phyloP scores from a whole-genome alignment of 2,888 invertebrate genomes.

The Cryptocephalus primarius region DNA sequence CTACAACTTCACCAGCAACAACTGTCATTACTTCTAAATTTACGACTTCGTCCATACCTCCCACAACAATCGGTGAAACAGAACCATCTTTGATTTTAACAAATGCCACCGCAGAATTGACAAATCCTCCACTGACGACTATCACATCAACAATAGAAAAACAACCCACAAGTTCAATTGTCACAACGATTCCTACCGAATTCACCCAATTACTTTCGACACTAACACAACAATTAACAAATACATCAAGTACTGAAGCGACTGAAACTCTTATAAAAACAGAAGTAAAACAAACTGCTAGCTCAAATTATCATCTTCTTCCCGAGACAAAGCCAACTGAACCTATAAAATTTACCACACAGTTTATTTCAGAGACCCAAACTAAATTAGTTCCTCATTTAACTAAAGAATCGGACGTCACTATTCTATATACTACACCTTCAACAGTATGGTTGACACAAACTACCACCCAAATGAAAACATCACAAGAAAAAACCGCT shows the following conservation, averaged over 20 bases:
- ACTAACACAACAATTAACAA: not conserved
- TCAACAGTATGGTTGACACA: not conserved
- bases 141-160: not conserved
- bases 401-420: conserved; percentile 20
- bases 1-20: conserved; percentile 1
- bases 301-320: too few relatives aligned
- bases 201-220: not conserved
- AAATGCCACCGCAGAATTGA: not conserved
- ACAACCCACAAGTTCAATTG: not conserved
- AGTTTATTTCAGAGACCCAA: too few relatives aligned
- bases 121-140: not conserved
- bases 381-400: too few relatives aligned
- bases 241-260: not conserved
- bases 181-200: not conserved
- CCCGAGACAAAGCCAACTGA: conserved; percentile 5
- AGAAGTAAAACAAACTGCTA: too few relatives aligned
- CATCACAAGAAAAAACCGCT: not conserved
- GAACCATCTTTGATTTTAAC: not conserved
- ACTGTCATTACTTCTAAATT: not conserved
- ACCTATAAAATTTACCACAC: conserved; percentile 13
- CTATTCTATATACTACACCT: conserved; percentile 5
- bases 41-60: not conserved
- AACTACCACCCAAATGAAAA: conserved; percentile 5
- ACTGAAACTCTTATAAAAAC: not conserved
- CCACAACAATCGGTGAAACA: not conserved